Evolutionary conservation across 1,140 invertebrate species (phyloP), one percentile per base, ranked within the genome.

Genomic region (Vollenhovia emeryi): DNA sequence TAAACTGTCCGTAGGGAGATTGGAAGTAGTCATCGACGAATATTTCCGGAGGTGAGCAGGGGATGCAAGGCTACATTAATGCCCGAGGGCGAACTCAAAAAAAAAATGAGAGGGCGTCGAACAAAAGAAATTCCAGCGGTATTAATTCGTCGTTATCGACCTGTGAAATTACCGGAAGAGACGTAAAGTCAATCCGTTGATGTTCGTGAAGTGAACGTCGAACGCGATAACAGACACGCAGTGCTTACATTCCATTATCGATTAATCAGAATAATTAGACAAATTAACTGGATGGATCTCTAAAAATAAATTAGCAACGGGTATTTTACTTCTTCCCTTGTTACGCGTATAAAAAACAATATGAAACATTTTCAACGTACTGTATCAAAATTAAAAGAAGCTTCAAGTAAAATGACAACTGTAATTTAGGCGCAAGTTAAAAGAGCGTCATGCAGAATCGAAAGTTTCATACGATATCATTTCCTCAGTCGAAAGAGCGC

Each of bases 101-200:
- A 82, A 50, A 36, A 82, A 71, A 59, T 57, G 27, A 57, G 36
- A 45, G 50, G 18, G 52, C 18, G 50, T 43, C 36, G 57, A 68
- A 87, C 69, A 87, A 90, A 90, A 78, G 85, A 55, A 78, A 90
- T 89, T 90, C 75, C 85, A 59, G 0, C n/a, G 57, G 21, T 89
- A 89, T 89, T 83, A 87, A 78, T 78, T 60, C 57, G 24, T 30
- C 76, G 87, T 48, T 84, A 89, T 89, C 89, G 87, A 88, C 30
- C 74, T 86, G 59, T 89, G 82, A 90, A 90, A 90, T 90, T 89
- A 85, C 87, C 89, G 89, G 89, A 90, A 87, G 85, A 64, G 24
- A 75, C 57, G 24, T 60, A 55, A 82, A 88, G 78, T 80, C 43
- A 80, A 85, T 48, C 55, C 45, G 27, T 6, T 55, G 13, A 68